A percentile compares a stretch with the other conserved stretches of the same genome.
These are phyloP conservation scores for Maniola jurtina DNA, from an alignment of 1,140 invertebrate species.

Conservation along the genomic window DNA sequence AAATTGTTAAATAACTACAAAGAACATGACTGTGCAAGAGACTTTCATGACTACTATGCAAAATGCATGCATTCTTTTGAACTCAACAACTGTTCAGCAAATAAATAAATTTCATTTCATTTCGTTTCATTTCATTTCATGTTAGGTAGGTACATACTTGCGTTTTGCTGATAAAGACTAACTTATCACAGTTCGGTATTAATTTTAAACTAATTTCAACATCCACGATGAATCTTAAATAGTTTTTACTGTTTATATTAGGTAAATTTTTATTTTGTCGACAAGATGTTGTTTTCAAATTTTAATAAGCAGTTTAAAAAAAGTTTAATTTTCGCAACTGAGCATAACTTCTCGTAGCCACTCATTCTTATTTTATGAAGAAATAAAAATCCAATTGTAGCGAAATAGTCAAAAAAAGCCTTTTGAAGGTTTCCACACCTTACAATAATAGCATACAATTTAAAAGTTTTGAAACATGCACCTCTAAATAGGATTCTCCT, in stretches of 20 bases:
- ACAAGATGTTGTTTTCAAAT: not conserved
- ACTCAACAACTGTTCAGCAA: too few relatives aligned
- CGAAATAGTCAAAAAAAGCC: conserved; percentile 5
- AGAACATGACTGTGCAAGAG: conserved; percentile 1
- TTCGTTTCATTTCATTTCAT: too few relatives aligned
- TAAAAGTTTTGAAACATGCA: conserved; percentile 3
- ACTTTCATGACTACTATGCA: not conserved
- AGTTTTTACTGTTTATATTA: too few relatives aligned
- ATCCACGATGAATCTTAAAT: too few relatives aligned
- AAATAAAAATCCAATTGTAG: conserved; percentile 12
- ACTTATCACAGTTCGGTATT: too few relatives aligned
- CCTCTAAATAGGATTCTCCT: not conserved
- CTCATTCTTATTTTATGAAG: conserved; percentile 6
- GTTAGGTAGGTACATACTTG: too few relatives aligned
- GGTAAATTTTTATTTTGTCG: not conserved
- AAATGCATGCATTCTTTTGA: too few relatives aligned
- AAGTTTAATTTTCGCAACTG: conserved; percentile 2
- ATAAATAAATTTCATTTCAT: too few relatives aligned
- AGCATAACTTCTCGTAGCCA: not conserved
- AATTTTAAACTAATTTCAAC: too few relatives aligned
- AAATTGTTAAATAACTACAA: conserved; percentile 7
- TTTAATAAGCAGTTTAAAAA: conserved; percentile 4
- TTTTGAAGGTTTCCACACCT: conserved; percentile 6
- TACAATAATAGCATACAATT: conserved; percentile 15
- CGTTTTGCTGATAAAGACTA: too few relatives aligned